Evolutionary conservation across 2,888 invertebrate genomes (phyloP), one percentile per base, ranked within the genome.

Genomic region (Protodeltote pygarga): DNA sequence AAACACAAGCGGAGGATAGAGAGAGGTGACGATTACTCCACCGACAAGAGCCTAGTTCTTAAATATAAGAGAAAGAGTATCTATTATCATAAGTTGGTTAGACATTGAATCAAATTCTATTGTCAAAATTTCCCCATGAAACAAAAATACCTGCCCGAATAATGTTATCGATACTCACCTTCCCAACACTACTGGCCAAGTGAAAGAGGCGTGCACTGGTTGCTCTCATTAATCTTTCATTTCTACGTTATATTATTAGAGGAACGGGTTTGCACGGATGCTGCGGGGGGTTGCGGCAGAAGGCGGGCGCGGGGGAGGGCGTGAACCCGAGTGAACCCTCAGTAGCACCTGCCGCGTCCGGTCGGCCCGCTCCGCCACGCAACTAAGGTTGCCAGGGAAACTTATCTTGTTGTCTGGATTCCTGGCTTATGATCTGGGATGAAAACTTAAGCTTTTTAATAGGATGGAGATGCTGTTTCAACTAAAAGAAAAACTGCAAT

Each of bases 161-260:
- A 35, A 23, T 10, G 11, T n/a, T 54, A 71, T 75, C 74, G 78
- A 71, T 28, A 51, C 5, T 13, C n/a, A 28, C 20, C 19, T 16
- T 17, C 46, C 33, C 85, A 73, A 59, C 85, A 59, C 86, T 87
- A 81, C 6, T 46, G 35, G 61, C 57, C 79, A 78, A 86, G 89
- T 86, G 88, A 89, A 89, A 87, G 88, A 91, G 91, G 92, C 89
- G 92, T 89, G 89, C 89, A 76, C 89, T 77, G 89, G 87, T 87
- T 91, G 91, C 87, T 91, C 92, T 91, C 91, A 92, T 91, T 91
- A 92, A 89, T 92, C 91, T 90, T 90, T 90, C 89, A 88, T 89
- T 90, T 90, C 90, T 90, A 87, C 90, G 85, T 89, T 89, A 89
- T 92, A 89, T 90, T 92, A 91, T 90, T 91, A 90, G 89, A 90